Base-by-base conservation (phyloP, 2,888 invertebrate genomes). In the Adineta ricciae region DNA sequence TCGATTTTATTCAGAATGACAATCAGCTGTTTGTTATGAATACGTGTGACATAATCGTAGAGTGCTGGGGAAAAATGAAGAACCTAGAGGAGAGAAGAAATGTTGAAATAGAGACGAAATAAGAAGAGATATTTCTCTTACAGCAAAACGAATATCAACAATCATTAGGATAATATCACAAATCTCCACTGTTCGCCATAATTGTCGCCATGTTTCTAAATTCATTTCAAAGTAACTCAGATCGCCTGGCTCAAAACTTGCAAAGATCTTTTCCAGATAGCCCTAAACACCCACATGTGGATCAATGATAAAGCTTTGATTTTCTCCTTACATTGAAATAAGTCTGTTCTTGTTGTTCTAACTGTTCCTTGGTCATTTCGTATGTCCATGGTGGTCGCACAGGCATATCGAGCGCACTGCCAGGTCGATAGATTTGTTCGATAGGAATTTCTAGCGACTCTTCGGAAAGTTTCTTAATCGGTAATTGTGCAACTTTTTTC, bases 131-230 rank as follows among this genome's bases (percentile, higher is more conserved):
- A 8, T 46, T 46, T 46, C 86, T 91, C 93, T 92, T 90, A 94
- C 94, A 14, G 95, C 93, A 90, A 93, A 96, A 89, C 96, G 92
- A 83, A 96, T 94, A 90, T 97, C 97, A 0, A 95, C 94, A 86
- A 97, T 94, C 16, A 95, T 92, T 21, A 97, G 91, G 24, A 97
- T 89, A 49, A 97, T 92, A 89, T 97, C 97, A 0, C 96, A 95
- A 93, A 96, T 95, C 90, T 97, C 97, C 11, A 96, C 89, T 0
- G 97, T 97, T 72, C 97, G 91, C 97, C 97, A 97, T 86, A 97
- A 90, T 88, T 97, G 97, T 24, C 97, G 91, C 97, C 97, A 97
- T 0, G 97, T 97, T 91, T 97, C 97, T 87, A 97, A 91, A 91
- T 97, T 97, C 86, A 96, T 90, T 90, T 97, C 97, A 90, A 96